Base-by-base conservation (phyloP, 1,140 invertebrate species). In the Tetranychus urticae region DNA sequence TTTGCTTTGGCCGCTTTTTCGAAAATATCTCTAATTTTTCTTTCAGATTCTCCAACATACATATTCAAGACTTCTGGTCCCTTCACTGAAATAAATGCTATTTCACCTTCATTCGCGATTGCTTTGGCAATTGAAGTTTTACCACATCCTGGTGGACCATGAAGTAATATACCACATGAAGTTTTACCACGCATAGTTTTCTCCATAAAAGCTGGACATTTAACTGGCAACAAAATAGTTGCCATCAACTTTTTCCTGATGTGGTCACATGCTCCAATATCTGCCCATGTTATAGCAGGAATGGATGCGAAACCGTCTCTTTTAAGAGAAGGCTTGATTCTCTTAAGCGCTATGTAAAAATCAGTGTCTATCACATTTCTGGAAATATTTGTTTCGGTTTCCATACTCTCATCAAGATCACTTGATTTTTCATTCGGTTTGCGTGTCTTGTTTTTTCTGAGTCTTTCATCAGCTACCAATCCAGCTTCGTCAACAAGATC, bases 31-130 rank as follows among this genome's bases (percentile, higher is more conserved):
- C 96, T 76, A 0, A 99, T 89, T 3, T 90, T 90, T 68, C 87
- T 79, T 74, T 99, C 96, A 77, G 91, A 97, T 74, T 99, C 96
- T 64, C 96, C 96, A 42, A 99, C 89, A 75, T 98, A 99, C 88
- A 94, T 97, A 69, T 91, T 96, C 34, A 97, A 74, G 35, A 97
- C 73, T 74, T 97, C 92, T 10, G 92, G 90, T 13, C 92, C 93
- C 75, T 96, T 97, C 12, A 97, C 88, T 14, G 88, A 90, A 65
- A 97, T 91, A 67, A 97, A 96, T 73, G 94, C 96, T 12, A 97
- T 85, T 48, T 88, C 89, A 59, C 88, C 86, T 75, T 96, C 90
- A 76, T 96, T 94, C 5, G 90, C 88, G 59, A 97, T 81, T 37
- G 90, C 92, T 77, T 92, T 92, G 2, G 88, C 88, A 46, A 93